Percentiles rank a stretch among this genome's conserved stretches.
phyloP scores from a whole-genome alignment of 1,140 invertebrate species.

The Diplogasteroides magnus region DNA sequence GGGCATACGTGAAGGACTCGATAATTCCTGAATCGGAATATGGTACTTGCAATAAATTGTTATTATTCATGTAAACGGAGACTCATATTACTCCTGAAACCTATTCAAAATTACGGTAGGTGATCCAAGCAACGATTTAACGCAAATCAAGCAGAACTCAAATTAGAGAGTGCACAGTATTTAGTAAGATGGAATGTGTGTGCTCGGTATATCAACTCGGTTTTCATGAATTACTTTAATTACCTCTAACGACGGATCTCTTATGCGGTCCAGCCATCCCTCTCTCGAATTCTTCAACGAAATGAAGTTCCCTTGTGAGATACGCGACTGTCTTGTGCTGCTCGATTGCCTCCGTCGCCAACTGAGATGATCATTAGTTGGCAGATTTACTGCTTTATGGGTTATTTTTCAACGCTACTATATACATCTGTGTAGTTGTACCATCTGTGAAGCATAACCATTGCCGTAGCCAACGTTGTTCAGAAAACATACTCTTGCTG shows the following conservation, averaged over 20 bases:
- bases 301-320: neutral
- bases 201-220: no score
- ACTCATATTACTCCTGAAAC: neutral
- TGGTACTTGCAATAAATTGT: neutral
- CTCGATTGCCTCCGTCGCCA: neutral
- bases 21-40: constrained; percentile 13
- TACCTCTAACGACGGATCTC: constrained; percentile 14
- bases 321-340: neutral
- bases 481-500: neutral
- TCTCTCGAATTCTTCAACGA: neutral
- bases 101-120: neutral
- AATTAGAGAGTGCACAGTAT: no score
- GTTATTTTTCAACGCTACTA: no score
- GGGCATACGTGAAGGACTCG: constrained; percentile 30
- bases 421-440: no score
- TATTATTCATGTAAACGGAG: neutral
- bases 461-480: neutral
- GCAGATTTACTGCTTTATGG: constrained; percentile 1
- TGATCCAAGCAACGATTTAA: neutral
- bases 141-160: neutral
- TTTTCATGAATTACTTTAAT: constrained; percentile 16
- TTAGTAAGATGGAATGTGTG: no score
- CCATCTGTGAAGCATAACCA: no score
- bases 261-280: neutral
- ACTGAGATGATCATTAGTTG: neutral